Percentiles rank a stretch among this genome's conserved stretches.
These are phyloP conservation scores for Xyrauchen texanus DNA, from an alignment of 2,113 vertebrate genomes.

Conservation along the genomic window DNA sequence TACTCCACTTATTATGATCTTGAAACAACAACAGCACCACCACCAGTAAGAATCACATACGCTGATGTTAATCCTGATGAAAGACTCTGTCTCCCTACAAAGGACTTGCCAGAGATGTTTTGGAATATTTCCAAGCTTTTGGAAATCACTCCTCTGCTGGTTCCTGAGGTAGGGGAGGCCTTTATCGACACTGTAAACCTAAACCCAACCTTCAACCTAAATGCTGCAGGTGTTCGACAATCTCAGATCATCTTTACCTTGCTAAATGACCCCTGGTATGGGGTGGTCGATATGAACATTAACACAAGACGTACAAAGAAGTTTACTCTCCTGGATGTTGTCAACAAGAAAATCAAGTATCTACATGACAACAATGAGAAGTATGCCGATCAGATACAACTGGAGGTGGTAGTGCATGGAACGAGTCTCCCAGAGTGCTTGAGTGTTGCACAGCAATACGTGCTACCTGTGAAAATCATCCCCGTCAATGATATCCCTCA, in stretches of 20 bases:
- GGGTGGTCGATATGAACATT: constrained; percentile 84
- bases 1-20: constrained; percentile 75
- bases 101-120: constrained; percentile 76
- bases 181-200: constrained; percentile 80
- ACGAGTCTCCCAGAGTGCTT: constrained; percentile 86
- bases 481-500: constrained; percentile 81
- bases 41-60: constrained; percentile 61
- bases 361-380: constrained; percentile 87
- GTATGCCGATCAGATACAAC: constrained; percentile 80
- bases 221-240: constrained; percentile 78
- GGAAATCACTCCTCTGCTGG: constrained; percentile 76
- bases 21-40: constrained; percentile 73
- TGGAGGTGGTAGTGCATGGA: constrained; percentile 81
- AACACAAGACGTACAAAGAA: constrained; percentile 77
- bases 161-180: constrained; percentile 80
- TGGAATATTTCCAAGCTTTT: constrained; percentile 84
- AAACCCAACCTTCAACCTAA: constrained; percentile 84
- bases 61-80: constrained; percentile 58
- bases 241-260: constrained; percentile 92
- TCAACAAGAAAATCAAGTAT: constrained; percentile 87
- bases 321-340: constrained; percentile 89
- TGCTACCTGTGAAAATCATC: constrained; percentile 80
- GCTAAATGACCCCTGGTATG: constrained; percentile 74
- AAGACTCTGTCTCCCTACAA: constrained; percentile 69
- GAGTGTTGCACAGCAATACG: constrained; percentile 74